These are phyloP conservation scores for Penaeus vannamei DNA, from an alignment of 1,140 invertebrate species.

Conservation along the genomic window DNA sequence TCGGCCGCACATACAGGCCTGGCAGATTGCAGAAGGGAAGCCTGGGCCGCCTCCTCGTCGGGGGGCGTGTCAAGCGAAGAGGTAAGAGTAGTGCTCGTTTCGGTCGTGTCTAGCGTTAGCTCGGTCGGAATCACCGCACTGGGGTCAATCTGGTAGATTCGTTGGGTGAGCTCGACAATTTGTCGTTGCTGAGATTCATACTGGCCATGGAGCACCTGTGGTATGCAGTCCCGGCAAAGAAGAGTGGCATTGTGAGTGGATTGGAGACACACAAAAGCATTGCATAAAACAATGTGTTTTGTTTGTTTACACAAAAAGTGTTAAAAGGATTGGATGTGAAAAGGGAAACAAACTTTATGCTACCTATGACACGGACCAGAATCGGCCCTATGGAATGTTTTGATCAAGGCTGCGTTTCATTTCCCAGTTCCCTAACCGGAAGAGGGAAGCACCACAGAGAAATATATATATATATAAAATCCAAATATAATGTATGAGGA, in stretches of 20 bases:
- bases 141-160: constrained; percentile 68
- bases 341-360: constrained; percentile 61
- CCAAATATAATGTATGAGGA: too few relatives aligned
- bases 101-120: constrained; percentile 63
- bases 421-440: constrained; percentile 64
- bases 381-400: constrained; percentile 64
- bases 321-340: constrained; percentile 60
- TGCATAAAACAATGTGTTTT: constrained; percentile 62
- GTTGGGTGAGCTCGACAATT: constrained; percentile 68
- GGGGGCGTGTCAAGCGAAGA: constrained; percentile 47
- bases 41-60: constrained; percentile 42
- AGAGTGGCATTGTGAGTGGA: constrained; percentile 67
- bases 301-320: constrained; percentile 33
- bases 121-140: constrained; percentile 65
- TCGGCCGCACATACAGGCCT: not conserved
- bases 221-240: constrained; percentile 68
- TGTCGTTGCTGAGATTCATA: constrained; percentile 68
- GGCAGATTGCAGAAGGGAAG: constrained; percentile 21
- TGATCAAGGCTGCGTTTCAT: constrained; percentile 67
- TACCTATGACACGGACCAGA: constrained; percentile 57
- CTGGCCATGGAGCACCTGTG: constrained; percentile 68
- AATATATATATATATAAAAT: constrained; percentile 32
- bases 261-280: constrained; percentile 64
- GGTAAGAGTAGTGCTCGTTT: constrained; percentile 63
- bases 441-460: constrained; percentile 60